Evolutionary conservation across 2,888 invertebrate genomes (phyloP).

Genomic region (Luperina testacea): DNA sequence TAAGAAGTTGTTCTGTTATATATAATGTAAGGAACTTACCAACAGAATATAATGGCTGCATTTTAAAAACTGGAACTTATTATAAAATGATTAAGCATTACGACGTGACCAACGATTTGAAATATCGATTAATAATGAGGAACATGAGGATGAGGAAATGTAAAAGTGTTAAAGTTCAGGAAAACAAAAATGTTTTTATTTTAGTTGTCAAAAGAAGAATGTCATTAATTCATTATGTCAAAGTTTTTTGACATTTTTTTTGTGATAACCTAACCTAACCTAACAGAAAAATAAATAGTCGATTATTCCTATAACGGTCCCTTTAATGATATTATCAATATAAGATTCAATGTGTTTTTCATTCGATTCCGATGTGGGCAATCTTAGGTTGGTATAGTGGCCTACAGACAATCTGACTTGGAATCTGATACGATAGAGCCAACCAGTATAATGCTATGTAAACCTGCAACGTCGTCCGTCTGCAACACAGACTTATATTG

Average conservation of each 20-base stretch:
- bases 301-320: background rate
- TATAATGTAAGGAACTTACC: conserved; percentile 56
- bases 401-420: background rate
- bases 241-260: background rate
- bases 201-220: conserved; percentile 27
- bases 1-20: background rate
- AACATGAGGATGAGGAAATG: conserved; percentile 43
- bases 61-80: conserved; percentile 29
- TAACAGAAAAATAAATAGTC: background rate
- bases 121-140: conserved; percentile 36
- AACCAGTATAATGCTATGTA: background rate
- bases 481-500: background rate
- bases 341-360: background rate
- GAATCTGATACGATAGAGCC: background rate
- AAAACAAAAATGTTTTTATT: conserved; percentile 34
- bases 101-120: conserved; percentile 21
- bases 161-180: conserved; percentile 12
- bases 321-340: background rate
- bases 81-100: conserved; percentile 30
- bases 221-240: conserved; percentile 22
- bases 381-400: background rate
- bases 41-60: conserved; percentile 70
- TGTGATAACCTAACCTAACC: background rate
- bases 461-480: background rate
- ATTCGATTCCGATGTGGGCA: background rate